Evolutionary conservation across 2,888 invertebrate species (phyloP).

Genomic region (Bursaphelenchus okinawaensis): DNA sequence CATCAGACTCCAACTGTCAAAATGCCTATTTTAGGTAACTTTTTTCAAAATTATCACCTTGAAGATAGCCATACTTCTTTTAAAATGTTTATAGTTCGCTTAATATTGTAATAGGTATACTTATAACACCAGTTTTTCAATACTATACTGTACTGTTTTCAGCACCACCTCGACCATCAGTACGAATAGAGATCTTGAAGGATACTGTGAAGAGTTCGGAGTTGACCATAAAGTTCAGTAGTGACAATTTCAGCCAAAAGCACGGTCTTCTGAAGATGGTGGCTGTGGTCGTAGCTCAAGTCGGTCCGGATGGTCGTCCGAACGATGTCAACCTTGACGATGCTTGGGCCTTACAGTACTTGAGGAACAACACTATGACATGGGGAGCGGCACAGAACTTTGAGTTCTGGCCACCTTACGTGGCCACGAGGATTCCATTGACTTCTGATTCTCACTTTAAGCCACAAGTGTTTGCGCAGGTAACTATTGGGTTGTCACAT

Average conservation of each 20-base stretch:
- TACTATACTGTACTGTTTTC: not conserved
- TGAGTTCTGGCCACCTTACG: conserved; percentile 65
- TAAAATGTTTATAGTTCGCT: too few species aligned
- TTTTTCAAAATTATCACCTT: not conserved
- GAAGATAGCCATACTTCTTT: not conserved
- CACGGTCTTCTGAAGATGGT: conserved; percentile 39
- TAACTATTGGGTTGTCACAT: conserved; percentile 2
- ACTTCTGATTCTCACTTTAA: conserved; percentile 19
- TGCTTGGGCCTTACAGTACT: not conserved
- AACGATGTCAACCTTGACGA: conserved; percentile 17
- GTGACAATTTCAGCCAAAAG: conserved; percentile 26
- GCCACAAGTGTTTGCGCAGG: conserved; percentile 28
- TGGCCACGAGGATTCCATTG: conserved; percentile 89
- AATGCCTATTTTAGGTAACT: conserved; percentile 45
- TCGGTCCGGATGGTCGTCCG: conserved; percentile 33
- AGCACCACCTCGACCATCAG: conserved; percentile 46
- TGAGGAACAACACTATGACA: conserved; percentile 26
- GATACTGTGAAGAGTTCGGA: conserved; percentile 28
- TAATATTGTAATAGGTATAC: not conserved
- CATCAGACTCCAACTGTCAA: conserved; percentile 26
- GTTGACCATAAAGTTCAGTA: conserved; percentile 34
- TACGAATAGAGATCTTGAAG: conserved; percentile 30
- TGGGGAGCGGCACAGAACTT: conserved; percentile 49
- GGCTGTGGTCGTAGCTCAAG: conserved; percentile 53
- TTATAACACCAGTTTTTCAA: not conserved